Evolutionary conservation across 2,113 vertebrate genomes (phyloP).

Genomic region (Xiphophorus hellerii): DNA sequence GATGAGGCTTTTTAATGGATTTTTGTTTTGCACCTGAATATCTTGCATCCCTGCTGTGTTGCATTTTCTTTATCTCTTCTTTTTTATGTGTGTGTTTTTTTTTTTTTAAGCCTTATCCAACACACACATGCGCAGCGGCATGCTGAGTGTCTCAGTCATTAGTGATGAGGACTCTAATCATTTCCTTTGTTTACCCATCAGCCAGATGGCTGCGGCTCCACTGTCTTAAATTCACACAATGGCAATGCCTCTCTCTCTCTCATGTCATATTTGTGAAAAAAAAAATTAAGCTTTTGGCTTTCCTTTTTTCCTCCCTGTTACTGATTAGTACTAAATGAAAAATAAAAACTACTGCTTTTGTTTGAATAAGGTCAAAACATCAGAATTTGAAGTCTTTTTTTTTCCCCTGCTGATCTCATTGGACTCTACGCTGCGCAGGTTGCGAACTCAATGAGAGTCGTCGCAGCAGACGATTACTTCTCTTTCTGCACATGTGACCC

Average conservation of each 20-base stretch:
- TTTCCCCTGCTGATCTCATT: too few species aligned
- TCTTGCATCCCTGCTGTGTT: not conserved
- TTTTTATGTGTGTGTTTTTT: not conserved
- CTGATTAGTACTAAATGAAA: not conserved
- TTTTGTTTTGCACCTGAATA: not conserved
- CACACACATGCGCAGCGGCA: not conserved
- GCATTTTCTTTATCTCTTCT: conserved; percentile 1
- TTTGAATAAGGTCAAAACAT: not conserved
- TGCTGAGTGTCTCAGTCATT: conserved; percentile 37
- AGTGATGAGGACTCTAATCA: conserved; percentile 52
- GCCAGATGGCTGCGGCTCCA: conserved; percentile 44
- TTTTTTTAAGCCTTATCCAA: not conserved
- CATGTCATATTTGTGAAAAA: not conserved
- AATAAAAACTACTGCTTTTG: not conserved
- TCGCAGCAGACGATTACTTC: not conserved
- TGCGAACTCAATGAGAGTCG: not conserved
- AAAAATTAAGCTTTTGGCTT: too few species aligned
- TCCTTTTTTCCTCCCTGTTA: too few species aligned
- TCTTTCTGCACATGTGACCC: not conserved
- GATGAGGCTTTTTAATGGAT: not conserved
- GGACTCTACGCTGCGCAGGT: not conserved
- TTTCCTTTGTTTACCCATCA: conserved; percentile 58
- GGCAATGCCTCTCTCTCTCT: conserved; percentile 4
- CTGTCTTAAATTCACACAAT: conserved; percentile 31
- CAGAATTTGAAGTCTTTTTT: not conserved